Evolutionary conservation across 2,888 invertebrate genomes (phyloP), one percentile per base, ranked within the genome.

Genomic region (Acheta domesticus): DNA sequence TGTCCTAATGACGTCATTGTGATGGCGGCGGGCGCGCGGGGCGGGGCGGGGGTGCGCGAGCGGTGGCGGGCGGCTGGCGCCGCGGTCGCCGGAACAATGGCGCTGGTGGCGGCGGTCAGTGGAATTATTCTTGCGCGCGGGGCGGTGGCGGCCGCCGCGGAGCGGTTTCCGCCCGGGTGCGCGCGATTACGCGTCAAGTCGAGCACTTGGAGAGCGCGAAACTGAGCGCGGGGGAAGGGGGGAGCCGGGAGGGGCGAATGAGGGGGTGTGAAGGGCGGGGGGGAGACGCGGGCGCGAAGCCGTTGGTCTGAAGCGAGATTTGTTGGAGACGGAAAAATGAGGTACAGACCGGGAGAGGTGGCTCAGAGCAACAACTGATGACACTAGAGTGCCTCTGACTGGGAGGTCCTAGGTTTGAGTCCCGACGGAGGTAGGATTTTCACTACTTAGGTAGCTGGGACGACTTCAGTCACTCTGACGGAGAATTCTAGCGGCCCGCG

Each of bases 1-100:
- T 62, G 62, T 62, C 62, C 62, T 62, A 62, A 62, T 62, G 62
- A 62, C 62, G 62, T n/a, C 62, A 62, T 62, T 62, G 62, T 62
- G 62, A 62, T n/a, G n/a, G 62, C 62, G 16, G 62, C n/a, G 16
- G 62, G 16, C n/a, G 62, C 62, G n/a, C 62, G 62, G n/a, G 19
- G n/a, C 62, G 62, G n/a, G 19, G 23, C 23, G 23, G 23, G 23
- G 23, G 23, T 23, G 23, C 2, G 62, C 62, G 14, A 16, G 4
- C 14, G 62, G 16, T 4, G 8, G 16, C 14, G n/a, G 14, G n/a
- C 16, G 14, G 14, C n/a, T 62, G 16, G 62, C 62, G 62, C 16
- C 16, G 62, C 36, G 8, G 36, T 36, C 36, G 62, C n/a, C 62
- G 62, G 62, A 62, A 62, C 62, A 62, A 62, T 62, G n/a, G 62